phyloP scores from a whole-genome alignment of 2,888 invertebrate species.

The Ypsolopha sequella region DNA sequence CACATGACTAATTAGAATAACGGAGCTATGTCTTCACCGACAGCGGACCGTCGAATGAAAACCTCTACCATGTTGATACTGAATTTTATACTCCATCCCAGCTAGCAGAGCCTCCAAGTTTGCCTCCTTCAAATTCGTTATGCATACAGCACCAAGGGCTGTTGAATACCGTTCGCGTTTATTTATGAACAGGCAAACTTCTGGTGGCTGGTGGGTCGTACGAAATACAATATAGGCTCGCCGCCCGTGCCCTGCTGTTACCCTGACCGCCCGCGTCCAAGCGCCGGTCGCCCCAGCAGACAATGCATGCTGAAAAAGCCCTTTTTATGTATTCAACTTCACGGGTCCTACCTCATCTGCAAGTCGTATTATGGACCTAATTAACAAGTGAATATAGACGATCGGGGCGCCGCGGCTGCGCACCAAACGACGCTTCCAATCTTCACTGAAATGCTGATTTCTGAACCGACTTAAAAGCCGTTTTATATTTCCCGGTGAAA shows the following conservation, averaged over 20 bases:
- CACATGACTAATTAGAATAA: conserved; percentile 11
- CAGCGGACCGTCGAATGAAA: conserved; percentile 68
- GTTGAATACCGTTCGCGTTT: conserved; percentile 73
- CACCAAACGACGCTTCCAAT: conserved; percentile 24
- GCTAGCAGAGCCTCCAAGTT: conserved; percentile 70
- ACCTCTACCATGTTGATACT: conserved; percentile 70
- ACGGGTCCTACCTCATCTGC: conserved; percentile 83
- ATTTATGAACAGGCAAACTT: conserved; percentile 73
- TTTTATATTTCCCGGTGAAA: conserved; percentile 39
- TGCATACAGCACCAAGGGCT: conserved; percentile 74
- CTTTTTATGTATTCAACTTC: conserved; percentile 78
- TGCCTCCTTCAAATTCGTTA: conserved; percentile 73
- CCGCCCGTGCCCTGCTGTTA: conserved; percentile 16
- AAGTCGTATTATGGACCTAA: conserved; percentile 92
- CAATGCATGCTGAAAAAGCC: conserved; percentile 73
- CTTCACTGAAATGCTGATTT: conserved; percentile 12
- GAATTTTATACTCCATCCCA: conserved; percentile 72
- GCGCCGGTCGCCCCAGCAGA: conserved; percentile 25
- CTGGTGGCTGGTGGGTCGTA: conserved; percentile 66
- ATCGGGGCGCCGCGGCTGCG: conserved; percentile 74
- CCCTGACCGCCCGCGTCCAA: conserved; percentile 17
- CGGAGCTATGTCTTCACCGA: conserved; percentile 67
- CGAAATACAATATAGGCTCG: conserved; percentile 62
- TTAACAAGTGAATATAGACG: conserved; percentile 92
- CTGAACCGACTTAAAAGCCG: conserved; percentile 13